phyloP scores from a whole-genome alignment of 2,113 vertebrate species.

The Microcebus ravelobensis region DNA sequence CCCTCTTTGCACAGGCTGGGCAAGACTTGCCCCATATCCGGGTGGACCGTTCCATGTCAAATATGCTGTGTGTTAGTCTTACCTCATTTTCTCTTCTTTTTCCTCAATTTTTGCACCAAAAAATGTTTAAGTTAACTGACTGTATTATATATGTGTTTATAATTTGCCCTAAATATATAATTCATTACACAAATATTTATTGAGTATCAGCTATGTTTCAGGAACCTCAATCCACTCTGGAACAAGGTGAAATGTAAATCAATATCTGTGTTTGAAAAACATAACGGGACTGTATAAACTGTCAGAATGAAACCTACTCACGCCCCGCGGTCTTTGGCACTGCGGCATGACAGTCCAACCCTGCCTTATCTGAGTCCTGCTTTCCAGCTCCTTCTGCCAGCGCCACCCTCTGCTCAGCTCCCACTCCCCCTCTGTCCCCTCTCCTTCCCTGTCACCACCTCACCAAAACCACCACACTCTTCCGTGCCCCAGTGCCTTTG shows the following conservation, averaged over 20 bases:
- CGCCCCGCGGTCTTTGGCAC: rapidly evolving
- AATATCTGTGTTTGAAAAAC: not conserved
- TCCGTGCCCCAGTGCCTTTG: not conserved
- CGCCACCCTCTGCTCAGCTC: rapidly evolving
- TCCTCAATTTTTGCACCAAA: not conserved
- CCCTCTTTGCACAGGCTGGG: not conserved
- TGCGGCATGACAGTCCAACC: rapidly evolving
- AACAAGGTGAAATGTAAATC: not conserved
- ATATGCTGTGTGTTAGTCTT: rapidly evolving
- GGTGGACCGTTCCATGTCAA: rapidly evolving
- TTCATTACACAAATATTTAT: not conserved
- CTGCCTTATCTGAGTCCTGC: rapidly evolving
- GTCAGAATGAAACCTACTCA: not conserved
- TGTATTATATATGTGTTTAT: not conserved
- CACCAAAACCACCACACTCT: not conserved
- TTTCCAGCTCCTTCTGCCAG: not conserved
- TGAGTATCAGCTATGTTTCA: not conserved
- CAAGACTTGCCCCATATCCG: rapidly evolving
- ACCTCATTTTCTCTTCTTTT: not conserved
- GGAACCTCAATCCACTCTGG: not conserved
- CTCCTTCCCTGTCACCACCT: not conserved
- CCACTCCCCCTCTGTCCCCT: rapidly evolving
- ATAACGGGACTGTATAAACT: rapidly evolving
- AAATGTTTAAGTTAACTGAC: not conserved
- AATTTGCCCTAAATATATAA: not conserved